phyloP scores from a whole-genome alignment of 2,888 invertebrate genomes.

The Spodoptera littoralis region DNA sequence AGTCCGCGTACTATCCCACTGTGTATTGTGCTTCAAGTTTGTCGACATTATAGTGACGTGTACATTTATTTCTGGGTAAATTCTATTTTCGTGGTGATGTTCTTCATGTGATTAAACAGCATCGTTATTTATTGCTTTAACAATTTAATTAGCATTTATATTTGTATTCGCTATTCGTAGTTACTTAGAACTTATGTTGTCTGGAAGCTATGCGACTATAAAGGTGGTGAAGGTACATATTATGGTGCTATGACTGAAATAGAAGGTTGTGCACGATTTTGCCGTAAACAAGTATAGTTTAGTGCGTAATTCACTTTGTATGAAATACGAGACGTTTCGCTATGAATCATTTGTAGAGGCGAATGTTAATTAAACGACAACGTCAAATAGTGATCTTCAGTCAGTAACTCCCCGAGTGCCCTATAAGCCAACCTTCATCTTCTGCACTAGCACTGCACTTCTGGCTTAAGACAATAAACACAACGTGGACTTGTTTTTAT shows the following conservation, averaged over 20 bases:
- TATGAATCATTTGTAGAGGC: slow-evolving; percentile 19
- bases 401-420: neutral
- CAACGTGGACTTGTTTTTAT: slow-evolving; percentile 11
- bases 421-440: slow-evolving; percentile 9
- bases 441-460: slow-evolving; percentile 19
- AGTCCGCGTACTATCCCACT: slow-evolving; percentile 50
- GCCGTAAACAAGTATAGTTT: slow-evolving; percentile 17
- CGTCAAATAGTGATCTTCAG: neutral
- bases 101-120: slow-evolving; percentile 78
- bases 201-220: slow-evolving; percentile 16
- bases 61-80: slow-evolving; percentile 78
- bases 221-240: slow-evolving; percentile 34
- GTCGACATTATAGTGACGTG: slow-evolving; percentile 68
- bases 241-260: slow-evolving; percentile 22
- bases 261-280: slow-evolving; percentile 32
- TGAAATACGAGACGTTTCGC: slow-evolving; percentile 35
- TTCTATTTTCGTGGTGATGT: slow-evolving; percentile 80
- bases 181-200: slow-evolving; percentile 23
- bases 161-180: slow-evolving; percentile 32
- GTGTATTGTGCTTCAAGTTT: slow-evolving; percentile 68
- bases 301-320: slow-evolving; percentile 21
- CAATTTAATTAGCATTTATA: slow-evolving; percentile 54
- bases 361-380: neutral
- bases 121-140: slow-evolving; percentile 67
- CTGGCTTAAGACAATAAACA: slow-evolving; percentile 24